A percentile compares a stretch with the other conserved stretches of the same genome.
phyloP scores from a whole-genome alignment of 2,113 vertebrate species.

The Chunga burmeisteri region DNA sequence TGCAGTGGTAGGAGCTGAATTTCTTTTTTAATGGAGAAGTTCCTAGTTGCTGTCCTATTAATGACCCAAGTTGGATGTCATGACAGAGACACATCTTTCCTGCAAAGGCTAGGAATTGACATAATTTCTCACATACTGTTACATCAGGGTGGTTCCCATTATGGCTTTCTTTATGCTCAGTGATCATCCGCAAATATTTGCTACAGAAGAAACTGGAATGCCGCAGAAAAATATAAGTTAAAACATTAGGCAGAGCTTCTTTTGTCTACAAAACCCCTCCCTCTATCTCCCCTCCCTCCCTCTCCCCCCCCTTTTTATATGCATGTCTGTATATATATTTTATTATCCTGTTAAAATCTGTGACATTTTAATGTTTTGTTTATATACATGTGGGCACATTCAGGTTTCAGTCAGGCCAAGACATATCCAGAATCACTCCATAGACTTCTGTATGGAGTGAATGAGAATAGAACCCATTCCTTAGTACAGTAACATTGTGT shows the following conservation, averaged over 20 bases:
- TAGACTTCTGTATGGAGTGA: constrained; percentile 4
- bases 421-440: constrained; percentile 23
- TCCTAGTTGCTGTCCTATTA: neutral
- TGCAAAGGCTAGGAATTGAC: neutral
- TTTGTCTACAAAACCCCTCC: neutral
- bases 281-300: neutral
- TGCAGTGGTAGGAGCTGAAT: neutral
- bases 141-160: neutral
- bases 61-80: neutral
- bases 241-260: neutral
- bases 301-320: neutral
- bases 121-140: neutral
- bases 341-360: constrained; percentile 2
- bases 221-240: neutral
- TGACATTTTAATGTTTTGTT: constrained; percentile 14
- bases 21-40: neutral
- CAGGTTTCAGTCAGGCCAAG: constrained; percentile 17
- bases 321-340: neutral
- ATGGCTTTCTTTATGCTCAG: neutral
- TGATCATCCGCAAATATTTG: neutral
- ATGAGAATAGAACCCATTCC: constrained; percentile 32
- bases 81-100: neutral
- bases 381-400: neutral
- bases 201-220: neutral
- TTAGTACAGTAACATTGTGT: constrained; percentile 57